These are phyloP conservation scores for Cyanoliseus patagonus DNA, from an alignment of 2,113 vertebrate genomes.

Conservation along the genomic window DNA sequence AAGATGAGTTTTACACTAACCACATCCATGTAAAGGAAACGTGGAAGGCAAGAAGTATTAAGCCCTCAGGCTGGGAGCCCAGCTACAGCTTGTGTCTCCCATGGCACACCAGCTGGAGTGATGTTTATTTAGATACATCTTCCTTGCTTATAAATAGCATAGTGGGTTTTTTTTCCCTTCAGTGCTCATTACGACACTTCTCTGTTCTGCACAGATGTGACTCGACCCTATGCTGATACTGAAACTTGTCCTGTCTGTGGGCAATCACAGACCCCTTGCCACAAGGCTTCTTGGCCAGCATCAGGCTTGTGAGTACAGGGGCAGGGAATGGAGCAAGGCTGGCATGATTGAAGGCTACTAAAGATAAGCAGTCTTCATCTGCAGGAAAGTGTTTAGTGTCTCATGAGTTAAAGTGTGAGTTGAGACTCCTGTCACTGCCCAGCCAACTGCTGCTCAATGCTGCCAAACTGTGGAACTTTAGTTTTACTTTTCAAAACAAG, in stretches of 20 bases:
- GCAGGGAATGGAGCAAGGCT: neutral
- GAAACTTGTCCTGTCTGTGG: neutral
- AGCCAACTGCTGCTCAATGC: neutral
- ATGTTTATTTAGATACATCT: neutral
- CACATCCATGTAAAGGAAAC: neutral
- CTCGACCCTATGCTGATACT: neutral
- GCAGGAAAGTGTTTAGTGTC: neutral
- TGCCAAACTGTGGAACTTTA: neutral
- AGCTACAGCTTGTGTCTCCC: neutral
- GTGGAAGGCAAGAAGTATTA: neutral
- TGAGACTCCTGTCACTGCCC: neutral
- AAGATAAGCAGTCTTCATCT: neutral
- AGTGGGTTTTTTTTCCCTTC: neutral
- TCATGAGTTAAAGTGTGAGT: neutral
- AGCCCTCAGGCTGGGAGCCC: neutral
- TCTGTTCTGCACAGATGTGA: neutral
- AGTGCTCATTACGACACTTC: neutral
- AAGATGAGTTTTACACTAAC: neutral
- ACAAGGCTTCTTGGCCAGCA: rapidly evolving
- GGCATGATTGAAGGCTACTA: neutral
- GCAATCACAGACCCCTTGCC: neutral
- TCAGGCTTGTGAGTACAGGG: rapidly evolving
- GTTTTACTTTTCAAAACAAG: neutral
- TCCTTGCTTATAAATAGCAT: neutral
- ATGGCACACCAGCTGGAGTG: neutral